These are phyloP conservation scores for Cyanoramphus novaezelandiae DNA, from an alignment of 2,113 vertebrate species.

Conservation along the genomic window DNA sequence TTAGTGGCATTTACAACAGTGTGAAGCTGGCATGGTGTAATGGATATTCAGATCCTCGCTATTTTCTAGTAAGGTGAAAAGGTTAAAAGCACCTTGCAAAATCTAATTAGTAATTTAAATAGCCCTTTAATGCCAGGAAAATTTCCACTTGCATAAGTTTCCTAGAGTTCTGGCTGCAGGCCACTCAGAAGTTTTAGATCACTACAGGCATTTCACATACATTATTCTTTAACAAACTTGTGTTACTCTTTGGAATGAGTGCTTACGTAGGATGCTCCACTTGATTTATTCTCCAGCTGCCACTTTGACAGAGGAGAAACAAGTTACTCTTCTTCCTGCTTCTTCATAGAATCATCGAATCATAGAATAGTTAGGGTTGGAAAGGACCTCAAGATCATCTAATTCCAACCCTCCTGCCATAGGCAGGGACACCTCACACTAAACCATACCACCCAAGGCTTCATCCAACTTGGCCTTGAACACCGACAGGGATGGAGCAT, in stretches of 20 bases:
- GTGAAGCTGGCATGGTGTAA: not conserved
- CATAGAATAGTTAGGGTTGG: no score
- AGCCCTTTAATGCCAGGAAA: not conserved
- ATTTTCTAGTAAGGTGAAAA: not conserved
- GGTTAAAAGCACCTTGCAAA: conserved; percentile 7
- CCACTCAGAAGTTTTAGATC: not conserved
- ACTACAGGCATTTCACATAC: not conserved
- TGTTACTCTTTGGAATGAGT: not conserved
- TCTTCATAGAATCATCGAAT: not conserved
- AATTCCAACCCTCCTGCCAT: no score
- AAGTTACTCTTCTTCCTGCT: not conserved
- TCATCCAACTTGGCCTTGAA: no score
- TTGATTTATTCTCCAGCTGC: not conserved
- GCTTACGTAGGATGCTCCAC: not conserved
- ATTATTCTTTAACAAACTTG: not conserved
- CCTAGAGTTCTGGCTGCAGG: not conserved
- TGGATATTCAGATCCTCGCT: not conserved
- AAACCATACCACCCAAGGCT: no score
- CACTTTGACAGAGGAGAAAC: not conserved
- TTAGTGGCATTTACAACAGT: not conserved
- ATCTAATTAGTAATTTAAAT: not conserved
- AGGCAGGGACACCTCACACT: no score
- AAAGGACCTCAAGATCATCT: no score
- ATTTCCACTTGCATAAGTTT: not conserved
- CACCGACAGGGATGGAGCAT: no score